Base-by-base conservation (phyloP, 2,797 vertebrate species). In the Diglossa cyanea region DNA sequence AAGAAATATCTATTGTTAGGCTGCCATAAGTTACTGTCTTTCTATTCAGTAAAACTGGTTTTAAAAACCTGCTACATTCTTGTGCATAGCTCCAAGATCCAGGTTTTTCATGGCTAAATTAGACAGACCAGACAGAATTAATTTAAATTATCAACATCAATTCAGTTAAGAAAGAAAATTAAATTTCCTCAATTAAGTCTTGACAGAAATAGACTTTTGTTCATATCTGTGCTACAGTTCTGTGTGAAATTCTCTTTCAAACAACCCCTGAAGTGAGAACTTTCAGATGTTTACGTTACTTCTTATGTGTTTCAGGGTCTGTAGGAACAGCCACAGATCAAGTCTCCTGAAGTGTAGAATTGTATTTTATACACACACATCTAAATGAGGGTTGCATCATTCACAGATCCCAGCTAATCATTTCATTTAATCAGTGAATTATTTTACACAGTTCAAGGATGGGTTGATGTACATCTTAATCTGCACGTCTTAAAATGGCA, bases 91-190 rank as follows among this genome's bases (percentile, higher is more conserved):
- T 90, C 75, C 84, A 67, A 33, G 86, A 85, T 82, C 78, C 86
- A 88, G 54, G 78, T 68, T 95, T 91, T 86, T 74, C 61, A 37
- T 28, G 67, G 91, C 68, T 93, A 63, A 92, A 92, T 95, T 78
- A 92, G 92, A 57, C 83, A 91, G 88, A 87, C 68, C 76, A 79
- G 93, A 94, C 90, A 95, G 87, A 92, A 94, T 96, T 95, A 83
- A 95, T 96, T 86, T 45, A 82, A 77, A 89, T 94, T 94, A 89
- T 82, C 90, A 94, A 86, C 78, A 68, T 47, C 83, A 75, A 92
- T 76, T 77, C 84, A 77, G 63, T 94, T 84, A 95, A 58, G 80
- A 91, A 95, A 84, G 92, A 93, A 95, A 95, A 95, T 81, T 51
- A 53, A n/a, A 91, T 93, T 88, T 87, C 67, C 92, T 81, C 83